Evolutionary conservation across 2,113 vertebrate species (phyloP), one percentile per base, ranked within the genome.

Genomic region (Diglossa brunneiventris): DNA sequence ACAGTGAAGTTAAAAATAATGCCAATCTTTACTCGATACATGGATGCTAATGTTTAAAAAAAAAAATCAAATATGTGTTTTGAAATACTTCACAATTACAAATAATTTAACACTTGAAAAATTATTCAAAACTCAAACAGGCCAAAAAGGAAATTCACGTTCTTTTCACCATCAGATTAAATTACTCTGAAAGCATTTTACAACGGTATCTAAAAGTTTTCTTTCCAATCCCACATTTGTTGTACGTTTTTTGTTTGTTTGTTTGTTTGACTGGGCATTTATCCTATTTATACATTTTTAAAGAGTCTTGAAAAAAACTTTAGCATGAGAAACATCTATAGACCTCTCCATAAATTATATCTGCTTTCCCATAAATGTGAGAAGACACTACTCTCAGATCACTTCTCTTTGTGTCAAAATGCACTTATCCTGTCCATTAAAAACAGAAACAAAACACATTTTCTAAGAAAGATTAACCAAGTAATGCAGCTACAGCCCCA

Each of bases 21-120:
- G 20, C 6, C 15, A 46, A 22, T 70, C 68, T 80, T 92, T 67
- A 88, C 14, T 15, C 11, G 1, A 61, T 37, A 78, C 15, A 19
- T 2, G 6, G 26, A 83, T 72, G 50, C 8, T 77, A 44, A 49
- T 35, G 6, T 41, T 33, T 8, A 2, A 9, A 31, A 58, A 35
- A 35, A 56, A 58, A n/a, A 58, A 23, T 3, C 26, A 44, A 70
- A 72, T 6, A 37, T 17, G 8, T 13, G 13, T 62, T 85, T 79
- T 37, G 8, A 47, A 74, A 84, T 62, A 89, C 12, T 56, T 73
- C 8, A 69, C 23, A 35, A 56, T 58, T 78, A 81, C 9, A 53
- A 73, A 64, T 73, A 68, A 94, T 91, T 74, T 62, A 82, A 83
- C 33, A 82, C 31, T 88, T 75, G 24, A 78, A 84, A 94, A 94